phyloP scores from a whole-genome alignment of 2,797 vertebrate species.

The Tarsius wallacei region DNA sequence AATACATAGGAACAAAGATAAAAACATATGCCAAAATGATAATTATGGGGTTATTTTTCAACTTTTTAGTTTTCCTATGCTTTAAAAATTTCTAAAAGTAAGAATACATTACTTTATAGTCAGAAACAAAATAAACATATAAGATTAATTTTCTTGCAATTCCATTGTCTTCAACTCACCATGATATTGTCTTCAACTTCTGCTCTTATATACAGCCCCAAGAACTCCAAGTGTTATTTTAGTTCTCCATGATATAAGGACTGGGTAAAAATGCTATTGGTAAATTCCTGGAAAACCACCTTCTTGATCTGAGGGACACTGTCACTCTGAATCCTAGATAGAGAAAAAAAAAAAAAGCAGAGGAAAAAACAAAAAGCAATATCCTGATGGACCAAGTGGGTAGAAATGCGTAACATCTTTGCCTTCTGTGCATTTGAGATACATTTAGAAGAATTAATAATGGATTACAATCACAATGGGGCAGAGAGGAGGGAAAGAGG shows the following conservation, averaged over 20 bases:
- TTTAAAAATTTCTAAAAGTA: not conserved
- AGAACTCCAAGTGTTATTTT: constrained; percentile 96
- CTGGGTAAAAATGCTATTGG: constrained; percentile 92
- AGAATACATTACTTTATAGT: constrained; percentile 1
- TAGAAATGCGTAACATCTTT: not conserved
- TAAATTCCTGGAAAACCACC: constrained; percentile 96
- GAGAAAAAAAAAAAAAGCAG: not conserved
- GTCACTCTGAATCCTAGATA: constrained; percentile 62
- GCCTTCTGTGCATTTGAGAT: too few species aligned
- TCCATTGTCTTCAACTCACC: constrained; percentile 90
- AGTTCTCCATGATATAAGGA: constrained; percentile 92
- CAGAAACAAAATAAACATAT: constrained; percentile 22
- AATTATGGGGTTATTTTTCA: constrained; percentile 36
- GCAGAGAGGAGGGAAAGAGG: not conserved
- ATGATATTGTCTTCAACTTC: constrained; percentile 96
- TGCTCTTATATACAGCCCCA: constrained; percentile 96
- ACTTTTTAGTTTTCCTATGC: not conserved
- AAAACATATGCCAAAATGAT: not conserved
- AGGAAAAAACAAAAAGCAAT: not conserved
- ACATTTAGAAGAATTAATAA: too few species aligned
- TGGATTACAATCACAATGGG: not conserved
- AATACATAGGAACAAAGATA: not conserved
- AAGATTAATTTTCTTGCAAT: not conserved
- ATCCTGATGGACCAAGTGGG: not conserved
- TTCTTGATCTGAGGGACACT: constrained; percentile 93